Conservation (phyloP, 2,113 vertebrate genomes). For the Ictalurus punctatus region DNA sequence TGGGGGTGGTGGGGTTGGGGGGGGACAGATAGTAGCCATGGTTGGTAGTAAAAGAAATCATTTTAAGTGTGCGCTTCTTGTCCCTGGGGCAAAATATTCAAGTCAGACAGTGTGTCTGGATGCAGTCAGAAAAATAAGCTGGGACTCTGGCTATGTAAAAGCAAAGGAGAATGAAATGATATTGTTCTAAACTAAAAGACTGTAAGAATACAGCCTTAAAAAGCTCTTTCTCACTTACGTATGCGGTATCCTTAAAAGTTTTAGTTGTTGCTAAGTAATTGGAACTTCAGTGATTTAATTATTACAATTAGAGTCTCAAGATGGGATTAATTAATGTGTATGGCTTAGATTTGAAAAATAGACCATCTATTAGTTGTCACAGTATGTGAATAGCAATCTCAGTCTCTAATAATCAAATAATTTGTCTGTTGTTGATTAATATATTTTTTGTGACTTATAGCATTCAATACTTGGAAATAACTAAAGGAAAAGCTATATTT, state of each 20-base stretch:
- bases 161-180: conserved; percentile 14
- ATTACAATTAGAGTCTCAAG: conserved; percentile 22
- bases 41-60: neutral
- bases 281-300: conserved; percentile 18
- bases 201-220: conserved; percentile 15
- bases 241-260: neutral
- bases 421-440: neutral
- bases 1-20: fast-evolving
- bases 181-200: neutral
- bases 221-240: neutral
- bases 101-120: conserved; percentile 13
- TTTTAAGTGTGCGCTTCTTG: conserved; percentile 17
- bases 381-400: neutral
- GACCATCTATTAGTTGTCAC: neutral
- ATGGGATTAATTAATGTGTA: conserved; percentile 18
- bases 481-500: neutral
- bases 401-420: neutral
- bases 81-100: conserved; percentile 10
- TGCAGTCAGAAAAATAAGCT: neutral
- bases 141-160: conserved; percentile 4
- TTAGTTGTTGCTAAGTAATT: conserved; percentile 20
- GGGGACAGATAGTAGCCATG: neutral
- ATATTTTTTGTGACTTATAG: neutral
- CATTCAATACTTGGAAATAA: neutral
- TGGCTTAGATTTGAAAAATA: conserved; percentile 3